Conservation (phyloP, 2,113 vertebrate species). For the Cyanistes caeruleus region DNA sequence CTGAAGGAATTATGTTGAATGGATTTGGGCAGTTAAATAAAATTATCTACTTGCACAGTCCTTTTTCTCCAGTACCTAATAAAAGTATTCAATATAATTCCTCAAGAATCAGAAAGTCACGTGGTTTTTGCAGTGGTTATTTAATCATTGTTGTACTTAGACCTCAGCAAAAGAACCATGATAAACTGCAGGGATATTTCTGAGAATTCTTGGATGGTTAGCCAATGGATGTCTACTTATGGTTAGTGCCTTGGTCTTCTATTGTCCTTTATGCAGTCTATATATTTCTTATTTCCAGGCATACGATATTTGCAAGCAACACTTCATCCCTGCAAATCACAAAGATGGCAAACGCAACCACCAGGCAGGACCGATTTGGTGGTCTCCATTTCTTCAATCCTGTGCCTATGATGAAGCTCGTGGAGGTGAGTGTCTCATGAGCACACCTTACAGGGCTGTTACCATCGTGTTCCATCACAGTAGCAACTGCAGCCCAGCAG, state of each 20-base stretch:
- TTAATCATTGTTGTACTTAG: neutral
- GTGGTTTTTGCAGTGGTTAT: neutral
- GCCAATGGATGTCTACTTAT: neutral
- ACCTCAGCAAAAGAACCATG: neutral
- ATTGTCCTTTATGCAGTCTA: neutral
- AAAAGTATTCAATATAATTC: neutral
- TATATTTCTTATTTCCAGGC: slow-evolving; percentile 72
- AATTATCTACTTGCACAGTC: neutral
- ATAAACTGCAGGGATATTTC: neutral
- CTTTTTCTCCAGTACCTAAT: neutral
- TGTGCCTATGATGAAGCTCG: slow-evolving; percentile 95
- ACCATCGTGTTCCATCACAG: neutral
- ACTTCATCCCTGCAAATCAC: slow-evolving; percentile 93
- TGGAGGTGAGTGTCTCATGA: slow-evolving; percentile 81
- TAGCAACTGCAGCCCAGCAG: neutral
- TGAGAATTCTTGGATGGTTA: neutral
- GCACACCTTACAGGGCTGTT: neutral
- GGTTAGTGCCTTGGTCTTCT: neutral
- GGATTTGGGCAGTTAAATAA: neutral
- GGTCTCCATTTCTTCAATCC: slow-evolving; percentile 99
- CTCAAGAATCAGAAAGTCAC: neutral
- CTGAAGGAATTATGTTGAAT: neutral
- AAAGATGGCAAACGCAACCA: slow-evolving; percentile 87
- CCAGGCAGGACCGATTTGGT: slow-evolving; percentile 89
- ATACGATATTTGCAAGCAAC: slow-evolving; percentile 96